Percentiles rank a stretch among this genome's conserved stretches.
Conservation (phyloP, 2,797 vertebrate genomes). For the Channallabes apus region DNA sequence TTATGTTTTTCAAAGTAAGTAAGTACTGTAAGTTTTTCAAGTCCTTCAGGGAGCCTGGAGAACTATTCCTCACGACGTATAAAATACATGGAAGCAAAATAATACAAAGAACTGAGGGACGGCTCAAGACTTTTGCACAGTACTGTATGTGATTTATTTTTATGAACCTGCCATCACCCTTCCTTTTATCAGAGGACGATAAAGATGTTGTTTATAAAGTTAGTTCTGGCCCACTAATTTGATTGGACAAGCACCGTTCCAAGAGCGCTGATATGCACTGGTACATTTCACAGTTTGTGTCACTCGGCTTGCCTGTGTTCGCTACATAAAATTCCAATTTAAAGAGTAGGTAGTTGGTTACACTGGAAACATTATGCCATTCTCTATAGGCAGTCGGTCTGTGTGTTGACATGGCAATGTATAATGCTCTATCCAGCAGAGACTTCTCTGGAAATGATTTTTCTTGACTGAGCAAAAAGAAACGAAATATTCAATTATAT, state of each 20-base stretch:
- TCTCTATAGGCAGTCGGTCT: too few species aligned
- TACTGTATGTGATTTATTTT: too few species aligned
- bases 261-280: not conserved
- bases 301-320: not conserved
- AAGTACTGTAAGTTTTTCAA: too few species aligned
- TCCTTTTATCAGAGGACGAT: not conserved
- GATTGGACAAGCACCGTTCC: not conserved
- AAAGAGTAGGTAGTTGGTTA: not conserved
- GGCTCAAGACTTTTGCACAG: too few species aligned
- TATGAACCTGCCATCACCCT: not conserved
- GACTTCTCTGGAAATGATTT: not conserved
- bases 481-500: not conserved
- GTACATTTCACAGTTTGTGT: not conserved
- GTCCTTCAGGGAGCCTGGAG: too few species aligned
- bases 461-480: not conserved
- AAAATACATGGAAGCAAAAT: too few species aligned
- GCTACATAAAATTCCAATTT: not conserved
- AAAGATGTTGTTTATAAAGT: not conserved
- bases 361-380: not conserved
- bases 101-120: too few species aligned
- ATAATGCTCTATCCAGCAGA: not conserved
- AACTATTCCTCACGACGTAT: too few species aligned
- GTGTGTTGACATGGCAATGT: not conserved
- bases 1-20: not conserved
- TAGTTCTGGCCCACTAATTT: not conserved